phyloP scores from a whole-genome alignment of 2,888 invertebrate species.

The Xestoiulus laeticollis region DNA sequence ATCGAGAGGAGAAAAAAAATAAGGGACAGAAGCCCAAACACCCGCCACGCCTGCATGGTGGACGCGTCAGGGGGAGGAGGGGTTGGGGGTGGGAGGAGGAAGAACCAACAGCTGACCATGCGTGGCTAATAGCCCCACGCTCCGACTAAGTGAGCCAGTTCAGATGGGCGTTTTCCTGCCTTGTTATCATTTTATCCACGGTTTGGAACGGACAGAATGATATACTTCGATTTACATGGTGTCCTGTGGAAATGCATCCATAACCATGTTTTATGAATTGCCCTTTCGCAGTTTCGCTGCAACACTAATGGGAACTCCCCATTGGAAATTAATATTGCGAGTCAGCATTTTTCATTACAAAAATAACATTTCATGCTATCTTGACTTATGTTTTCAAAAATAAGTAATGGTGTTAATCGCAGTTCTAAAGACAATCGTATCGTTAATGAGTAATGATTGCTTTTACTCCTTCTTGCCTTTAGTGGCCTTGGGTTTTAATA shows the following conservation, averaged over 20 bases:
- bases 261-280: too few species aligned
- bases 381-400: too few species aligned
- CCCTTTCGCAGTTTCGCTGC: too few species aligned
- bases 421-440: too few species aligned
- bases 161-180: background rate
- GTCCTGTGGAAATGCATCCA: background rate
- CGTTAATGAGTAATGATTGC: too few species aligned
- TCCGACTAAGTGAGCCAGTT: background rate
- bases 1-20: background rate
- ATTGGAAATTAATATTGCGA: too few species aligned
- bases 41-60: background rate
- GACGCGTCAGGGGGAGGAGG: background rate
- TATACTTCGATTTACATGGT: background rate
- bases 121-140: constrained; percentile 9
- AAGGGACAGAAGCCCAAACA: background rate
- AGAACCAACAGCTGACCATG: background rate
- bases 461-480: too few species aligned
- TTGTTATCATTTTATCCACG: background rate
- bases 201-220: background rate
- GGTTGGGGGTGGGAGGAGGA: background rate
- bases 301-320: too few species aligned
- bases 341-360: too few species aligned
- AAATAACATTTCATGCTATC: too few species aligned
- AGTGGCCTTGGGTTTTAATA: too few species aligned
- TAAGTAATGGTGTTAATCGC: too few species aligned